phyloP scores from a whole-genome alignment of 2,888 invertebrate species.

The Galerucella nymphaeae region DNA sequence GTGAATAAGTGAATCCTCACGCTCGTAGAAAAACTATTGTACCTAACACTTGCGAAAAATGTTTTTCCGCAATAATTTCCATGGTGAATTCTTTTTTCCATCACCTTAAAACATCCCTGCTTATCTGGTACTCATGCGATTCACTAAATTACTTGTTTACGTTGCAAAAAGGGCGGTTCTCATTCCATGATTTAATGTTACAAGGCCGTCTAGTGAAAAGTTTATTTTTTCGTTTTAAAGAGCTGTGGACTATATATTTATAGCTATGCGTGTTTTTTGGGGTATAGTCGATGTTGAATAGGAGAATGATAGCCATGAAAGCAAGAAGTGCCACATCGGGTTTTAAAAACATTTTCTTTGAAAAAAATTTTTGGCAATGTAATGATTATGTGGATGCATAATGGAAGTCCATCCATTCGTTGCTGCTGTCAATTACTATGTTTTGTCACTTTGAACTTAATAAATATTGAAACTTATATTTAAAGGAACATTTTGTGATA shows the following conservation, averaged over 20 bases:
- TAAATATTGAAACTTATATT: no score
- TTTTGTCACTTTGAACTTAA: no score
- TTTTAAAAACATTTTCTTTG: background rate
- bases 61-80: no score
- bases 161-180: constrained; percentile 41
- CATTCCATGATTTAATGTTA: constrained; percentile 42
- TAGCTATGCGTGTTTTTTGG: constrained; percentile 33
- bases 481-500: no score
- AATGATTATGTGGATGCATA: no score
- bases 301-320: background rate
- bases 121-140: constrained; percentile 8
- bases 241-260: constrained; percentile 32
- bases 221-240: constrained; percentile 31
- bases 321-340: background rate
- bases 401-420: no score
- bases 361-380: background rate
- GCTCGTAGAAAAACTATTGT: no score
- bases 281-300: constrained; percentile 22
- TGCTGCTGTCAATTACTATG: no score
- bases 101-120: background rate
- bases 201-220: constrained; percentile 35
- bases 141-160: constrained; percentile 42
- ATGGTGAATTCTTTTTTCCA: background rate
- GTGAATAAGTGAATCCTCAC: no score
- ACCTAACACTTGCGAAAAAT: no score